phyloP scores from a whole-genome alignment of 2,888 invertebrate species.

The Pycnomerus fuliginosus region DNA sequence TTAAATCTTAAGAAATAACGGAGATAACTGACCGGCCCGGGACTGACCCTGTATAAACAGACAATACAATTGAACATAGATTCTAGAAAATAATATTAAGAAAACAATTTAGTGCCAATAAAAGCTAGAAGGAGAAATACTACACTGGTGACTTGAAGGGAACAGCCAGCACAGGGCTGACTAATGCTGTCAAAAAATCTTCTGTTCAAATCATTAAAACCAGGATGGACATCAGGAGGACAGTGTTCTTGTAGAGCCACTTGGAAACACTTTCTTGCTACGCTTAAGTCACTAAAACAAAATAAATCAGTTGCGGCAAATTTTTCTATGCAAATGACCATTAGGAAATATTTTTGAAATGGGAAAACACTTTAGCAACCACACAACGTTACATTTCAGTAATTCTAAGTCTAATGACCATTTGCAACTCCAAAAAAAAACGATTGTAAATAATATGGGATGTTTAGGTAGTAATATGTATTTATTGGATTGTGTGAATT shows the following conservation, averaged over 20 bases:
- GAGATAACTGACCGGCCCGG: no score
- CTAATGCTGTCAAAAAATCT: conserved; percentile 9
- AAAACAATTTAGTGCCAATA: conserved; percentile 6
- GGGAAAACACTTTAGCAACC: conserved; percentile 2
- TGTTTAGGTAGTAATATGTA: no score
- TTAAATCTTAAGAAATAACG: no score
- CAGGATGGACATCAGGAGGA: conserved; percentile 6
- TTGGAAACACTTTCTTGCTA: conserved; percentile 12
- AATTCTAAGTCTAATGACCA: no score
- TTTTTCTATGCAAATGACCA: conserved; percentile 1
- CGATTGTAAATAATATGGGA: no score
- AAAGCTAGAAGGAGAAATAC: conserved; percentile 3
- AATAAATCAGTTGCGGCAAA: no score
- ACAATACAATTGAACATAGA: background rate
- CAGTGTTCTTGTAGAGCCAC: conserved; percentile 3
- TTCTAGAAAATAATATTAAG: no score
- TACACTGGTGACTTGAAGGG: background rate
- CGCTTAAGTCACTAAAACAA: conserved; percentile 12
- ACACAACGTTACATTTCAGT: no score
- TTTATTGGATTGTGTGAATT: no score
- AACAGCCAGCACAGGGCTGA: conserved; percentile 12
- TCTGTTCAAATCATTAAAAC: conserved; percentile 9
- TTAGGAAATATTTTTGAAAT: conserved; percentile 6
- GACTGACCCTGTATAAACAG: no score
- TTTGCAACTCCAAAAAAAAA: no score